Conservation (phyloP, 2,797 vertebrate species). For the Cryptoprocta ferox region DNA sequence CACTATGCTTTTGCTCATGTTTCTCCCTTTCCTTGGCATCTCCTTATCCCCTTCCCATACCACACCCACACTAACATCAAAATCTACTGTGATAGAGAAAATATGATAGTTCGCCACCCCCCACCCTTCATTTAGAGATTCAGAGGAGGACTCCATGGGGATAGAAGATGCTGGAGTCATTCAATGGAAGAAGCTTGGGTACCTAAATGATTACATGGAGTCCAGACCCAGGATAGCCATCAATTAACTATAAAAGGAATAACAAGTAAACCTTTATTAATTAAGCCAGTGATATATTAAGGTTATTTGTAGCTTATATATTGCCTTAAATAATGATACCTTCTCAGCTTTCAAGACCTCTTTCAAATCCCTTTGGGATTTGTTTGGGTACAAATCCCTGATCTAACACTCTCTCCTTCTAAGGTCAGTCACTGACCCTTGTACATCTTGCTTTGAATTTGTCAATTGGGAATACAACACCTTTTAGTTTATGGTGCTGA, state of each 20-base stretch:
- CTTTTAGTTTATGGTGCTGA: neutral
- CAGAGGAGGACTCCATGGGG: neutral
- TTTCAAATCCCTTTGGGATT: too few species aligned
- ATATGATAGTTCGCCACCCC: neutral
- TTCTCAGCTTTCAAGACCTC: constrained; percentile 1
- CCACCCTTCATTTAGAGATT: neutral
- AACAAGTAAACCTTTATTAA: neutral
- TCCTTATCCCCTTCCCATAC: neutral
- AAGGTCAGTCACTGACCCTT: neutral
- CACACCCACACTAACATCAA: neutral
- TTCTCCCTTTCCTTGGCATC: neutral
- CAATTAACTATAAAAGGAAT: neutral
- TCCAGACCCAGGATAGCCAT: neutral
- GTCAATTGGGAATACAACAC: neutral
- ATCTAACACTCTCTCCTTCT: neutral
- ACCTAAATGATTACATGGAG: neutral
- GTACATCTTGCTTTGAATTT: neutral
- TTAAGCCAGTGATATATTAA: neutral
- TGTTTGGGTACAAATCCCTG: neutral
- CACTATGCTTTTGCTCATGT: neutral
- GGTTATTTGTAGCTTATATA: neutral
- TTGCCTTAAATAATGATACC: neutral
- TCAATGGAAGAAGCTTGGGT: neutral
- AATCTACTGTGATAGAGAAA: neutral
- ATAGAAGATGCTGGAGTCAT: neutral